Conservation (phyloP, 2,888 invertebrate genomes). For the Kuschelorhynchus macadamiae region DNA sequence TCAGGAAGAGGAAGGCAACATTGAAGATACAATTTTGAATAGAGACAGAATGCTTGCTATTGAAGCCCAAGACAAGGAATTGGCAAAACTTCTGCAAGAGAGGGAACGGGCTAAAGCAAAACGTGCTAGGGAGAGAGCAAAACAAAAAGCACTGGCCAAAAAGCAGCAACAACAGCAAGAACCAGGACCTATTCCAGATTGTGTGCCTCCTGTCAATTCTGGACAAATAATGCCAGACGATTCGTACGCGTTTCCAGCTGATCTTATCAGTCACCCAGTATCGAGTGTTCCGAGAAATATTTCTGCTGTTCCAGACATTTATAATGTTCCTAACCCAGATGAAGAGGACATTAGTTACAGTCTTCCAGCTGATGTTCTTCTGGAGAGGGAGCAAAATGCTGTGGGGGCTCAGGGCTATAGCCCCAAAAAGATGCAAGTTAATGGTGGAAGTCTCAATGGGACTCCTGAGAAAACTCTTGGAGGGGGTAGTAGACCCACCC, state of each 20-base stretch:
- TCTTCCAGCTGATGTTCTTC: slow-evolving; percentile 63
- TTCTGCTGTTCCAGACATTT: slow-evolving; percentile 57
- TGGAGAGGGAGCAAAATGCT: too few species aligned
- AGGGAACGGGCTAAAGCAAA: slow-evolving; percentile 80
- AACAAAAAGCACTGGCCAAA: slow-evolving; percentile 73
- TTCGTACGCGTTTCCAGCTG: slow-evolving; percentile 72
- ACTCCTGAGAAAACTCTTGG: slow-evolving; percentile 49
- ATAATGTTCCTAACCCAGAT: slow-evolving; percentile 59
- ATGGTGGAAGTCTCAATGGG: slow-evolving; percentile 43
- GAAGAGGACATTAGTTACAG: slow-evolving; percentile 67
- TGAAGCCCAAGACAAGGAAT: slow-evolving; percentile 85
- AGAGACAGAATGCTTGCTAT: slow-evolving; percentile 76
- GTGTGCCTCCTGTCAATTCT: slow-evolving; percentile 42
- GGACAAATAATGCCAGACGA: slow-evolving; percentile 66
- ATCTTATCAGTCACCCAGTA: slow-evolving; percentile 66
- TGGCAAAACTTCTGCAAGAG: slow-evolving; percentile 83
- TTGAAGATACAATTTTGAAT: slow-evolving; percentile 71
- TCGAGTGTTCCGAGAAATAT: slow-evolving; percentile 57
- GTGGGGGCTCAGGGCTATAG: slow-evolving; percentile 37
- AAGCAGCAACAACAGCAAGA: slow-evolving; percentile 68
- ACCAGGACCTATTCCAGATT: slow-evolving; percentile 41
- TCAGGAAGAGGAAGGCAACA: slow-evolving; percentile 82
- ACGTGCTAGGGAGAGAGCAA: slow-evolving; percentile 79
- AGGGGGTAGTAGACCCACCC: slow-evolving; percentile 62
- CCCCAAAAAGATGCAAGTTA: slow-evolving; percentile 22